A percentile compares a stretch with the other conserved stretches of the same genome.
These are phyloP conservation scores for Xestobium rufovillosum DNA, from an alignment of 2,888 invertebrate species.

Conservation along the genomic window DNA sequence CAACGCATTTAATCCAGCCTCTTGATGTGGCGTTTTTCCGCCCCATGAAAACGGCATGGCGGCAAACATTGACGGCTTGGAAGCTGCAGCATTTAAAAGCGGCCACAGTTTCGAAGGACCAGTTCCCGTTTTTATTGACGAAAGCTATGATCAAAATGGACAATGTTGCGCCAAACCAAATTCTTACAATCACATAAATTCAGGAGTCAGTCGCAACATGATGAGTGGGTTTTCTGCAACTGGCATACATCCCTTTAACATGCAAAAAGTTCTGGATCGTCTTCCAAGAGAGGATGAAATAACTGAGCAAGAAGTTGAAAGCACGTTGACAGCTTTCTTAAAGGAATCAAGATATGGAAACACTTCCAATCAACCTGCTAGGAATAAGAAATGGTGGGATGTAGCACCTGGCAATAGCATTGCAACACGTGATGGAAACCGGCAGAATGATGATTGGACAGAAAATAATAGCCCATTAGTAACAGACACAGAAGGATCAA, in stretches of 20 bases:
- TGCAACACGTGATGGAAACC: too few species aligned
- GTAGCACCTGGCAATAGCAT: slow-evolving; percentile 10
- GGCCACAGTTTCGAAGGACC: slow-evolving; percentile 1
- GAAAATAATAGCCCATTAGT: too few species aligned
- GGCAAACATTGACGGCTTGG: neutral
- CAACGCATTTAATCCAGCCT: slow-evolving; percentile 5
- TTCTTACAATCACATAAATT: slow-evolving; percentile 12
- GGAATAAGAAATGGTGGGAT: slow-evolving; percentile 8
- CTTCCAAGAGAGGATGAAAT: slow-evolving; percentile 9
- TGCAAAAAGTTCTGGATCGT: slow-evolving; percentile 13
- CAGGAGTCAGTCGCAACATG: slow-evolving; percentile 14
- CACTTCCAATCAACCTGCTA: slow-evolving; percentile 5
- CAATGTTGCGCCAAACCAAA: slow-evolving; percentile 14
- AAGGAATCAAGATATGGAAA: slow-evolving; percentile 12
- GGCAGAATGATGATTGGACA: too few species aligned
- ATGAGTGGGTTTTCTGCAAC: slow-evolving; percentile 13
- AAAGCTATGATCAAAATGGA: slow-evolving; percentile 18
- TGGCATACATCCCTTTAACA: slow-evolving; percentile 13
- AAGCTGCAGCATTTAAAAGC: neutral
- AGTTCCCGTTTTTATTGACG: slow-evolving; percentile 10
- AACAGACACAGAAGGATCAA: too few species aligned
- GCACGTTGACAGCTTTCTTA: slow-evolving; percentile 11
- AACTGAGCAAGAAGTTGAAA: slow-evolving; percentile 13
- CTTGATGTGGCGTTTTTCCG: neutral
- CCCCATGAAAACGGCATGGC: neutral